Conservation (phyloP, 2,888 invertebrate genomes). For the Hedya salicella region DNA sequence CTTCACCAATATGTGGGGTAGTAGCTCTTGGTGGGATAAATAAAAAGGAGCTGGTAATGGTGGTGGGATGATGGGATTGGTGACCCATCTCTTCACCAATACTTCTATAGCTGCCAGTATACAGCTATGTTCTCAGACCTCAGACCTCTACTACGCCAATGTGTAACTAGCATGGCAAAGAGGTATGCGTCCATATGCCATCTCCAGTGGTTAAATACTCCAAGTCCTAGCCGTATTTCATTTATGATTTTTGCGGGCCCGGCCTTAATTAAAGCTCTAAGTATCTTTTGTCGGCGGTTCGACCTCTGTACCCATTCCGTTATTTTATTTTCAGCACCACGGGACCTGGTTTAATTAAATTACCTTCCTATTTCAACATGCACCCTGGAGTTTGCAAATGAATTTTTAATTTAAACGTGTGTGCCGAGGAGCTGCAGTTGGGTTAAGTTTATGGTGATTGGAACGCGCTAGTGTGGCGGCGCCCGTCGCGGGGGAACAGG, state of each 20-base stretch:
- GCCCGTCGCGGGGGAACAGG: conserved; percentile 20
- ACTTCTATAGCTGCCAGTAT: too few relatives aligned
- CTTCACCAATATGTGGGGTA: too few relatives aligned
- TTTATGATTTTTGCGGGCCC: conserved; percentile 50
- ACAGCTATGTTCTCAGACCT: too few relatives aligned
- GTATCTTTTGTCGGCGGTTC: conserved; percentile 48
- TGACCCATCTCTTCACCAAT: too few relatives aligned
- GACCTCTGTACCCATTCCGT: conserved; percentile 45
- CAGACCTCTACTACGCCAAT: too few relatives aligned
- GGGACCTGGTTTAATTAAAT: conserved; percentile 52
- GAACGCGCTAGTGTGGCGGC: conserved; percentile 30
- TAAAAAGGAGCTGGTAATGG: too few relatives aligned
- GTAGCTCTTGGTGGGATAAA: too few relatives aligned
- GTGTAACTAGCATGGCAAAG: too few relatives aligned
- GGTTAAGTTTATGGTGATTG: conserved; percentile 43
- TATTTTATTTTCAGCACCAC: conserved; percentile 48
- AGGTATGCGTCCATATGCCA: too few relatives aligned
- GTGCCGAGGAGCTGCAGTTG: conserved; percentile 29
- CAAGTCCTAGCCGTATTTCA: conserved; percentile 36
- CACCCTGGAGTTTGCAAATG: conserved; percentile 41
- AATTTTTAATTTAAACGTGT: conserved; percentile 46
- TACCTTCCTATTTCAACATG: conserved; percentile 46
- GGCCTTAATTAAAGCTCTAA: conserved; percentile 57
- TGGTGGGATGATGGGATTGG: too few relatives aligned
- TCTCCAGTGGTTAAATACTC: too few relatives aligned